Base-by-base conservation (phyloP, 2,888 invertebrate species). In the Noctuana brunneofusca region DNA sequence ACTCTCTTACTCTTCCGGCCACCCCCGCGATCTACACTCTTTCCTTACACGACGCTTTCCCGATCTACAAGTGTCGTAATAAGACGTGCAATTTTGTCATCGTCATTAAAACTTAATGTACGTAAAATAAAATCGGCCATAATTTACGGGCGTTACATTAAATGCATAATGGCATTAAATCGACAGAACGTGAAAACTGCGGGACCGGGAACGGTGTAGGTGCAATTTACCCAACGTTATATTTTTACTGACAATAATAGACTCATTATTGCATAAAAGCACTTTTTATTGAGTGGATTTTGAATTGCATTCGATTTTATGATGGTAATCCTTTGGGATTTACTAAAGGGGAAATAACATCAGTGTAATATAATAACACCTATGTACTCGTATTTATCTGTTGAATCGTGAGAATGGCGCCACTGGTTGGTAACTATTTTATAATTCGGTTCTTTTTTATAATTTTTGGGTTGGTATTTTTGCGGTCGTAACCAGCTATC, bases 181-280 rank as follows among this genome's bases (percentile, higher is more conserved):
- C 71, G 75, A 69, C 71, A 71, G 72, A 71, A 71, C 53, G 53
- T 53, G 53, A 35, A 53, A 70, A 71, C 68, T 71, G 68, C 70
- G 68, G 63, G 58, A 69, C 63, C 64, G 65, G 66, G 59, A 68
- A 69, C 66, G 64, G 58, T n/a, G n/a, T 69, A 71, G 60, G 70
- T 71, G 67, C 71, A 75, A 70, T 71, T 74, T 70, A 64, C 64
- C 68, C 64, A 65, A 65, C 70, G 59, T 75, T 71, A 76, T 75
- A 74, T 76, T 78, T 75, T 75, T 75, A 72, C 74, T 73, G 75
- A 75, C 75, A 77, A 74, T 79, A 75, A 74, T 71, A 74, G 76
- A 79, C 78, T 79, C 81, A 79, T 81, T 80, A 78, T 78, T 75
- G 73, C 71, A 75, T 57, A 50, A 62, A 55, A 55, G 62, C 55